These are phyloP conservation scores for Tetragonula clypearis DNA, from an alignment of 1,140 invertebrate species.

Conservation along the genomic window DNA sequence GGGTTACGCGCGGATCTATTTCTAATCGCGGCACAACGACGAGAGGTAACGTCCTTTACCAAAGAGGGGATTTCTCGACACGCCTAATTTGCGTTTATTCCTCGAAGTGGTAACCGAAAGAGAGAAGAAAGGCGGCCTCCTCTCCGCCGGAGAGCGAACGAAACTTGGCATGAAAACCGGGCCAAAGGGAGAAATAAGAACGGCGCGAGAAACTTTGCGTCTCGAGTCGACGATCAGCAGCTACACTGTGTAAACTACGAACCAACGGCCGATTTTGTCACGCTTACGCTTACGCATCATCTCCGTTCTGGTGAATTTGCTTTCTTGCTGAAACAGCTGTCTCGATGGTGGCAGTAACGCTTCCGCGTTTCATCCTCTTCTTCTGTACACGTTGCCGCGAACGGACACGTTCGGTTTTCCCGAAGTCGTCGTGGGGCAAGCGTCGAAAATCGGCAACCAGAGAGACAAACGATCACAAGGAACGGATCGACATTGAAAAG, in stretches of 20 bases:
- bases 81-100: slow-evolving; percentile 61
- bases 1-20: slow-evolving; percentile 56
- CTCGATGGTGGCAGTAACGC: neutral
- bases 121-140: slow-evolving; percentile 37
- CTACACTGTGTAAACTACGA: slow-evolving; percentile 35
- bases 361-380: neutral
- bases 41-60: slow-evolving; percentile 17
- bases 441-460: neutral
- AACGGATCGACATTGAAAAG: neutral
- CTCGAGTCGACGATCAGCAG: neutral
- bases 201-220: neutral
- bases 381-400: neutral
- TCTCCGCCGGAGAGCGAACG: neutral
- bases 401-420: neutral
- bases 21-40: slow-evolving; percentile 49
- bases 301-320: neutral
- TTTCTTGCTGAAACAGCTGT: neutral
- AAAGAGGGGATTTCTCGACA: slow-evolving; percentile 34
- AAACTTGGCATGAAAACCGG: slow-evolving; percentile 42
- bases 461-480: too few species aligned
- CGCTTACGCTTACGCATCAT: neutral
- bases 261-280: slow-evolving; percentile 1
- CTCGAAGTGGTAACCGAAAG: slow-evolving; percentile 11
- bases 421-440: neutral
- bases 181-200: slow-evolving; percentile 35